A percentile compares a stretch with the other conserved stretches of the same genome.
Evolutionary conservation across 2,113 vertebrate genomes (phyloP).

Genomic region (Nettapus auritus): DNA sequence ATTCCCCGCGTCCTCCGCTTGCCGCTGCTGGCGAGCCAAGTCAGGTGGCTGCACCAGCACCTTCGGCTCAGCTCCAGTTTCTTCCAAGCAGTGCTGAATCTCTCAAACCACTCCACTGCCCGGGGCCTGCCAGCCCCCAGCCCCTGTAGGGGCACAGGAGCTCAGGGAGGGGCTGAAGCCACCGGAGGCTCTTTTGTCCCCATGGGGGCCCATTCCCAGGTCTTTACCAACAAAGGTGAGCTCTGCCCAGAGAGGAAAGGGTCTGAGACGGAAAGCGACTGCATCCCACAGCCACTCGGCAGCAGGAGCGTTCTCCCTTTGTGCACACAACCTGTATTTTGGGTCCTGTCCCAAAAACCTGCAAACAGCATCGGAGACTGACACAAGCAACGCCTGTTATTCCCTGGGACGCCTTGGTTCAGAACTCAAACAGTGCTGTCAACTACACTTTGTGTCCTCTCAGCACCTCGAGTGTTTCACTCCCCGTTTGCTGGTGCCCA

Average conservation of each 20-base stretch:
- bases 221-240: not conserved
- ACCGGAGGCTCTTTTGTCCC: not conserved
- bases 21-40: not conserved
- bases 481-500: not conserved
- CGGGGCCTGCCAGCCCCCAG: accelerated
- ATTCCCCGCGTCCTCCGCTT: not conserved
- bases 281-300: not conserved
- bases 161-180: accelerated
- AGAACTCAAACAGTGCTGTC: not conserved
- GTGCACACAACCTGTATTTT: accelerated
- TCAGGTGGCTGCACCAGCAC: not conserved
- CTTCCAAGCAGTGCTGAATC: not conserved
- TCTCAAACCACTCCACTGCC: accelerated
- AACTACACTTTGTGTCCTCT: not conserved
- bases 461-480: not conserved
- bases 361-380: not conserved
- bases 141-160: not conserved
- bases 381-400: not conserved
- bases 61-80: not conserved
- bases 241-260: not conserved
- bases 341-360: not conserved
- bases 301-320: not conserved
- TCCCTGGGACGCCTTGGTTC: not conserved
- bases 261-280: not conserved
- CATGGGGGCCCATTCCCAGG: not conserved